Evolutionary conservation across 2,888 invertebrate species (phyloP), one percentile per base, ranked within the genome.

Genomic region (Serripes groenlandicus): DNA sequence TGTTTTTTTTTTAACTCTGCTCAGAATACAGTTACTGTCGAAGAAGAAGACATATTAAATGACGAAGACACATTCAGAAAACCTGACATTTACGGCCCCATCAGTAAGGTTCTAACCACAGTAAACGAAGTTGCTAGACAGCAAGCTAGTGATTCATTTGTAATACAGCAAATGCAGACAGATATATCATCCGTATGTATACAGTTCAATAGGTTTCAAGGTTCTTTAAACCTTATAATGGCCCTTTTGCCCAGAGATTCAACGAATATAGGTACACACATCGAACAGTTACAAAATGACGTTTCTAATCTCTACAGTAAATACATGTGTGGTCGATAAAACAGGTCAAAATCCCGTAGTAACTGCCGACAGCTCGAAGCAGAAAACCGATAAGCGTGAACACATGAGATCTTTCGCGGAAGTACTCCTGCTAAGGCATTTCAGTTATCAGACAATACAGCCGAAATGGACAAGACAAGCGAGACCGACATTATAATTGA

Each of bases 291-390:
- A 30, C 26, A 60, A 60, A 23, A 28, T 28, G 58, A 60, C 28
- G 58, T 60, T 30, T 28, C 18, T n/a, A 60, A 60, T 5, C 58
- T 60, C n/a, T n/a, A n/a, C n/a, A n/a, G n/a, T n/a, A n/a, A n/a
- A n/a, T n/a, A n/a, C n/a, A n/a, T n/a, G n/a, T n/a, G n/a, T n/a
- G n/a, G n/a, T n/a, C n/a, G n/a, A n/a, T n/a, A n/a, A n/a, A n/a
- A n/a, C n/a, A n/a, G n/a, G n/a, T n/a, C n/a, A n/a, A n/a, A n/a
- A n/a, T n/a, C n/a, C n/a, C n/a, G n/a, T n/a, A n/a, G n/a, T n/a
- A n/a, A n/a, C n/a, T n/a, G n/a, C n/a, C n/a, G n/a, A n/a, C n/a
- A n/a, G n/a, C n/a, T n/a, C n/a, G n/a, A n/a, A n/a, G n/a, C n/a
- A n/a, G n/a, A n/a, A n/a, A n/a, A n/a, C n/a, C n/a, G n/a, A n/a